Conservation (phyloP, 2,888 invertebrate genomes). For the Drosophila helvetica region DNA sequence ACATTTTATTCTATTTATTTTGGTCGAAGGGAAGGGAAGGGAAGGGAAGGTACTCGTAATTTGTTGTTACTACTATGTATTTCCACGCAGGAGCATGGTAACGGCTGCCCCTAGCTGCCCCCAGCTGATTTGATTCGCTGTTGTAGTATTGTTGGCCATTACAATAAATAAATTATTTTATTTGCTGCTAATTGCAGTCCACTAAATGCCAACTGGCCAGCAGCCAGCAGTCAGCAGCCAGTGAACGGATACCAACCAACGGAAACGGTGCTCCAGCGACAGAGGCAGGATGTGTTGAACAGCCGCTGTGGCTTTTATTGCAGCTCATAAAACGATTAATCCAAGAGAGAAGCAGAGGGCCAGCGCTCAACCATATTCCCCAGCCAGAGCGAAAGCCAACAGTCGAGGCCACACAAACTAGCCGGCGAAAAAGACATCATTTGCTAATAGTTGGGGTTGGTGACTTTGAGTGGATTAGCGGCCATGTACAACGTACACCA, state of each 20-base stretch:
- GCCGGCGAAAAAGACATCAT: constrained; percentile 44
- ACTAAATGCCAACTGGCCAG: constrained; percentile 49
- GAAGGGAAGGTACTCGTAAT: background rate
- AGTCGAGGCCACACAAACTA: constrained; percentile 44
- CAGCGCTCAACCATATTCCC: background rate
- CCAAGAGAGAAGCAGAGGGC: constrained; percentile 17
- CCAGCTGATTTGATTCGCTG: constrained; percentile 1
- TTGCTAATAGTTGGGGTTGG: constrained; percentile 65
- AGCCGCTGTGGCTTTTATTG: constrained; percentile 66
- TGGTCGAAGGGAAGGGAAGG: background rate
- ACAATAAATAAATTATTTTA: constrained; percentile 80
- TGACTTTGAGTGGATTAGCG: constrained; percentile 68
- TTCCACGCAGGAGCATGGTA: constrained; percentile 8
- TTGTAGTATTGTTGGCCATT: constrained; percentile 61
- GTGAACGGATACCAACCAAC: constrained; percentile 12
- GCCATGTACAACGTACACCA: constrained; percentile 18
- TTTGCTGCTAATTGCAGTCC: constrained; percentile 79
- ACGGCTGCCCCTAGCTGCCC: constrained; percentile 1
- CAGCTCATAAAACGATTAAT: constrained; percentile 79
- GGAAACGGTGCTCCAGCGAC: constrained; percentile 3
- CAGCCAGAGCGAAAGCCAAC: constrained; percentile 13
- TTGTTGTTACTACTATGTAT: constrained; percentile 34
- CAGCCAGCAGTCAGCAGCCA: constrained; percentile 40
- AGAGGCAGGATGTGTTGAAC: constrained; percentile 19
- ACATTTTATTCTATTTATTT: background rate